Evolutionary conservation across 2,797 vertebrate genomes (phyloP).

Genomic region (Tachyglossus aculeatus): DNA sequence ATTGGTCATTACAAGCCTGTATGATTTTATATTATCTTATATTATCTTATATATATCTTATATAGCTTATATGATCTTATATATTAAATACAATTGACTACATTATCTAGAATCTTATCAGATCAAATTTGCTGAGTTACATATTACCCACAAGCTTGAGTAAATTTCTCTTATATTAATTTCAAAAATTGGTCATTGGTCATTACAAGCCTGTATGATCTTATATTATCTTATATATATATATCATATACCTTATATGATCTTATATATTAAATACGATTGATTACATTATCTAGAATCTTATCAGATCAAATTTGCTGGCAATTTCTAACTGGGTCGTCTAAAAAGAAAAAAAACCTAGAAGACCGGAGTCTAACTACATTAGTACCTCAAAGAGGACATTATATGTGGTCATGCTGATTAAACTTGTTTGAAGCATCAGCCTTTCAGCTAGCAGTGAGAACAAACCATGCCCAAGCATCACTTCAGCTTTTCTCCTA

Average conservation of each 20-base stretch:
- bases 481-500: conserved; percentile 97
- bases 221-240: no score
- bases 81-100: no score
- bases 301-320: conserved; percentile 49
- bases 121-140: conserved; percentile 2
- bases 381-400: conserved; percentile 93
- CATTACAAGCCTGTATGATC: not conserved
- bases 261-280: no score
- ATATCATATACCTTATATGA: no score
- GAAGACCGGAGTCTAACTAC: conserved; percentile 51
- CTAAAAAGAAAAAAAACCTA: conserved; percentile 55
- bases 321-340: conserved; percentile 49
- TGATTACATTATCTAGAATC: no score
- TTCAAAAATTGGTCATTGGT: conserved; percentile 6
- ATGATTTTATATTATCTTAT: conserved; percentile 1
- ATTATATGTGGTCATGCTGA: conserved; percentile 96
- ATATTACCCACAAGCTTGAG: not conserved
- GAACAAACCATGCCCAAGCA: conserved; percentile 94
- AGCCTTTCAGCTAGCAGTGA: conserved; percentile 93
- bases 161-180: not conserved
- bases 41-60: no score
- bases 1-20: not conserved
- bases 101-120: no score
- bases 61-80: no score
- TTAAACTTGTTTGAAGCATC: conserved; percentile 89